Evolutionary conservation across 2,888 invertebrate genomes (phyloP), one percentile per base, ranked within the genome.

Genomic region (Plusia festucae): DNA sequence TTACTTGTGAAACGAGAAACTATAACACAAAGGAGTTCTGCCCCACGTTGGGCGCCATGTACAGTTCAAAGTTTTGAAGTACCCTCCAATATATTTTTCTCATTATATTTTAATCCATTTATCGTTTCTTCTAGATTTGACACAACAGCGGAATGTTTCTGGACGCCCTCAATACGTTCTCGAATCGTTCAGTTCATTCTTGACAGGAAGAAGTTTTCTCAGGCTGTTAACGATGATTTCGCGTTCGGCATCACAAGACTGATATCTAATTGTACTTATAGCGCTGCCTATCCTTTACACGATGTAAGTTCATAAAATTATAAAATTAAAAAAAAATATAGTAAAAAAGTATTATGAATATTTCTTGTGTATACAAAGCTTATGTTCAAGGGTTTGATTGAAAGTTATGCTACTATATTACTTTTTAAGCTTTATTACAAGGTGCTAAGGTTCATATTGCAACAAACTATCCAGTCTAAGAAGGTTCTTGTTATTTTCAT

Each of bases 141-240:
- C 89, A 96, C 98, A 49, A 93, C 96, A 58, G 96, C 97, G 34
- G 97, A 97, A 9, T 97, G 97, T 79, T 98, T 99, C 91, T 99
- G 99, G 93, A 97, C 97, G 51, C 97, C 98, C 4, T 97, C 98
- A 1, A 97, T 98, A 52, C 96, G 98, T 67, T 98, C 98, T 13
- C 96, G 98, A 70, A 98, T 99, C 71, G 98, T 99, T 0, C 98
- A 99, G 90, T 99, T 98, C 89, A 98, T 99, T 81, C 93, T 99
- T 81, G 98, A 98, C 87, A 95, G 99, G 70, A 98, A 98, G 91
- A 96, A 97, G 84, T 99, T 98, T 91, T 96, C 97, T 0, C 95
- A 96, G 18, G 93, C 95, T 56, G 83, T 88, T 0, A 88, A 93
- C 22, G 97, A 97, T 83, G 97, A 97, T 87, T 97, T 97, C 92